These are phyloP conservation scores for Trachelus stipa DNA, from an alignment of 2,888 invertebrate genomes.

Conservation along the genomic window DNA sequence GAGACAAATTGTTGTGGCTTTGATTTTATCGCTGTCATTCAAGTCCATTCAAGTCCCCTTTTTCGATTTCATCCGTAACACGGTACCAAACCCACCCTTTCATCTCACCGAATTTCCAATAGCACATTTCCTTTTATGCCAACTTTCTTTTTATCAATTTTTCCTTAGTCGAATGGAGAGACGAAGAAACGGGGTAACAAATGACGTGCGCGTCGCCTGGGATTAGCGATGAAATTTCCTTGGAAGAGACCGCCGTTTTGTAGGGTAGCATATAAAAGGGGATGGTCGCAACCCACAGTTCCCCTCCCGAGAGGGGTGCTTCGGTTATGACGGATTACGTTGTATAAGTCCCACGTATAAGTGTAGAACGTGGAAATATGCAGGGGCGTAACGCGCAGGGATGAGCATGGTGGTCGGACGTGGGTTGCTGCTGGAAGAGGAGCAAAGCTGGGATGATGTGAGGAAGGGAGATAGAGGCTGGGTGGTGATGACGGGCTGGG, in stretches of 20 bases:
- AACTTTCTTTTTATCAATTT: not conserved
- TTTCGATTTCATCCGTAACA: not conserved
- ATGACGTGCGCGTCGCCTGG: not conserved
- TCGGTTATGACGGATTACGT: conserved; percentile 41
- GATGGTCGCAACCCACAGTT: not conserved
- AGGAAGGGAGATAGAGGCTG: not conserved
- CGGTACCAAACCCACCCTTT: not conserved
- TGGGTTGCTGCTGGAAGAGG: not conserved
- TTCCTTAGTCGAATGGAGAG: not conserved
- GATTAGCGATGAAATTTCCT: conserved; percentile 4
- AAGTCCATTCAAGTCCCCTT: not conserved
- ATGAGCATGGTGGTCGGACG: not conserved
- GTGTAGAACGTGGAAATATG: conserved; percentile 26
- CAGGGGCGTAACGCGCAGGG: conserved; percentile 4
- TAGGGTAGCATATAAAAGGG: not conserved
- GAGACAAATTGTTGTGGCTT: not conserved
- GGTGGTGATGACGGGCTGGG: too few relatives aligned
- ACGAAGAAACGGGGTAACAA: not conserved
- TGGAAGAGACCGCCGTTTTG: not conserved
- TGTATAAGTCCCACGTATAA: conserved; percentile 30
- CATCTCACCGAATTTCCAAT: not conserved
- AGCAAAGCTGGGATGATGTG: not conserved
- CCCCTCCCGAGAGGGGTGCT: not conserved
- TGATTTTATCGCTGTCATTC: not conserved
- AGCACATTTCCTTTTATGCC: not conserved